Conservation (phyloP, 1,140 invertebrate species). For the Atta cephalotes region DNA sequence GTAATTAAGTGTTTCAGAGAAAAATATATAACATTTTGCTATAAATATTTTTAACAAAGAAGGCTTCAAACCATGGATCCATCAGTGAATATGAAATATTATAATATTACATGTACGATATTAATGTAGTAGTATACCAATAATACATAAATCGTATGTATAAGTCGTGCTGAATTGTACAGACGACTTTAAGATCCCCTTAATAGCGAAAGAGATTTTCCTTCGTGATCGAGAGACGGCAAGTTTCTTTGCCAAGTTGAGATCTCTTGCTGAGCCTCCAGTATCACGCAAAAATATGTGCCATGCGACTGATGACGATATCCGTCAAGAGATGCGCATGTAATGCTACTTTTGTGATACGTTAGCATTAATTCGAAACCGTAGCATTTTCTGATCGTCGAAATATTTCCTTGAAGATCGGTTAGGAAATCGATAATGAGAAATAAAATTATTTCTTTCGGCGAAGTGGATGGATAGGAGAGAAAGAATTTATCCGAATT, state of each 20-base stretch:
- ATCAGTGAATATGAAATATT: too few relatives aligned
- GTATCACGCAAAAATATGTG: slow-evolving; percentile 34
- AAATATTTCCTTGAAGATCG: background rate
- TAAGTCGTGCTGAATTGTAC: too few relatives aligned
- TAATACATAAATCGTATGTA: too few relatives aligned
- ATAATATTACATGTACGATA: too few relatives aligned
- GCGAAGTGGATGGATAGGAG: too few relatives aligned
- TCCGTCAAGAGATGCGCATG: background rate
- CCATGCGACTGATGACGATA: slow-evolving; percentile 5
- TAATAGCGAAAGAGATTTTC: slow-evolving; percentile 19
- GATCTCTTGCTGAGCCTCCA: background rate
- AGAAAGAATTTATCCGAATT: background rate
- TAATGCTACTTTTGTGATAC: slow-evolving; percentile 1
- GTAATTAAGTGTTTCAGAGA: too few relatives aligned
- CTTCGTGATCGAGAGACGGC: background rate
- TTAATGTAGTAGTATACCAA: too few relatives aligned
- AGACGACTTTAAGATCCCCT: background rate
- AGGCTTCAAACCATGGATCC: too few relatives aligned
- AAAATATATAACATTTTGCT: too few relatives aligned
- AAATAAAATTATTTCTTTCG: slow-evolving; percentile 1
- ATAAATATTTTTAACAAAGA: too few relatives aligned
- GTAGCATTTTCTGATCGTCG: background rate
- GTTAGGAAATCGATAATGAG: background rate
- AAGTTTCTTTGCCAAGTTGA: background rate
- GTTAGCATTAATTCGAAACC: slow-evolving; percentile 23